A percentile compares a stretch with the other conserved stretches of the same genome.
phyloP scores from a whole-genome alignment of 2,113 vertebrate species.

The Phoenicopterus ruber region DNA sequence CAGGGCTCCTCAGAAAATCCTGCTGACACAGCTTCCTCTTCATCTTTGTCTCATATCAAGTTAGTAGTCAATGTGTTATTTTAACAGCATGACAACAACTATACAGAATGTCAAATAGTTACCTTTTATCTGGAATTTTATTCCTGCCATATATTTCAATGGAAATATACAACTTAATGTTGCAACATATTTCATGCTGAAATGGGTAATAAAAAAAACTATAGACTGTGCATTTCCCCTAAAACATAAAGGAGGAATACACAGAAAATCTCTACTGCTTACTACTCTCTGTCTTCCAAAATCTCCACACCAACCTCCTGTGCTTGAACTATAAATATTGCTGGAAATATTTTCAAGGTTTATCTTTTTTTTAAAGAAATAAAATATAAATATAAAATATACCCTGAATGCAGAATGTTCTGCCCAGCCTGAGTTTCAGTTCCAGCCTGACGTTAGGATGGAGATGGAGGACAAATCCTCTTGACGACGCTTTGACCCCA shows the following conservation, averaged over 20 bases:
- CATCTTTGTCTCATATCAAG: conserved; percentile 15
- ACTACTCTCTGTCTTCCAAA: neutral
- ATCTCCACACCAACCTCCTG: neutral
- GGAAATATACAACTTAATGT: conserved; percentile 51
- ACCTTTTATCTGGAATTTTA: conserved; percentile 59
- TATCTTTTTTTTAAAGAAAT: neutral
- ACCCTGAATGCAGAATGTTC: neutral
- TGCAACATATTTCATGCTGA: conserved; percentile 33
- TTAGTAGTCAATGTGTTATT: conserved; percentile 51
- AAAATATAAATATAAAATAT: neutral
- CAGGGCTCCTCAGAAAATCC: neutral
- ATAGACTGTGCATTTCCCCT: neutral
- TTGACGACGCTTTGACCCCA: neutral
- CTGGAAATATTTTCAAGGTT: neutral
- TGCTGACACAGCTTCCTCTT: conserved; percentile 44
- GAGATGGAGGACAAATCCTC: neutral
- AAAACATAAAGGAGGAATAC: neutral
- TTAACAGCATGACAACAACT: conserved; percentile 51
- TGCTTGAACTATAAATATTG: neutral
- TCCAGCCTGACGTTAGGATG: neutral
- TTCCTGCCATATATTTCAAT: conserved; percentile 51
- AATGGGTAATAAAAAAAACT: conserved; percentile 44
- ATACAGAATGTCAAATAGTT: conserved; percentile 47
- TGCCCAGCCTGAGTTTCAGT: neutral
- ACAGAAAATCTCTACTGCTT: neutral